Evolutionary conservation across 2,888 invertebrate genomes (phyloP), one percentile per base, ranked within the genome.

Genomic region (Lycophotia porphyrea): DNA sequence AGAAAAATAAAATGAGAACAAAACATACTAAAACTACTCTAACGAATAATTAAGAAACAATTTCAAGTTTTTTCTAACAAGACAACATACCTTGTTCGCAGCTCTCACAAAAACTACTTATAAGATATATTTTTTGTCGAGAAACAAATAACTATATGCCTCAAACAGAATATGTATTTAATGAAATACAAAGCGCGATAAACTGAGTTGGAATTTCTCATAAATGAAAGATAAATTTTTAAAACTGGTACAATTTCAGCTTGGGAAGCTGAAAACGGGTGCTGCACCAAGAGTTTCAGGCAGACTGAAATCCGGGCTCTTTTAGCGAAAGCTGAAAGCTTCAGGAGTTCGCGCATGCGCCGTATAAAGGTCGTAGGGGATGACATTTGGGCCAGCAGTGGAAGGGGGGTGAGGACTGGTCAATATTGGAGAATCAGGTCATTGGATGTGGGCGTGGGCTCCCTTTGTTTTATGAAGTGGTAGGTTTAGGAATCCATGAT

Each of bases 81-180:
- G 1, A 76, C 18, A 24, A 88, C 87, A 42, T 80, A 88, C 88
- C 88, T 87, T 61, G 13, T 42, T 66, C 7, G 21, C 49, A 58
- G 55, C 52, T 34, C 3, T 47, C 61, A 74, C 65, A 80, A 55
- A 74, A 94, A 95, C 96, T 96, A 96, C 88, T 95, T 96, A 80
- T 96, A 96, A 2, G 95, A 94, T 81, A 96, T 96, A 89, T 96
- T 96, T 92, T 96, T 96, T 0, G 96, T 96, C 39, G 96, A 96
- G 83, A 96, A 95, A 90, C 94, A 92, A 74, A 96, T 96, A 13
- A 95, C 84, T 88, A 95, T 94, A 71, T 95, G 94, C 52, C 93
- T 90, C 67, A 92, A 84, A 44, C 94, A 94, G 88, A 91, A 93
- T 74, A 93, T 92, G 79, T 81, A 92, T 93, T 82, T 93, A 90